Base-by-base conservation (phyloP, 2,797 vertebrate species). In the Premnoplex brunnescens region DNA sequence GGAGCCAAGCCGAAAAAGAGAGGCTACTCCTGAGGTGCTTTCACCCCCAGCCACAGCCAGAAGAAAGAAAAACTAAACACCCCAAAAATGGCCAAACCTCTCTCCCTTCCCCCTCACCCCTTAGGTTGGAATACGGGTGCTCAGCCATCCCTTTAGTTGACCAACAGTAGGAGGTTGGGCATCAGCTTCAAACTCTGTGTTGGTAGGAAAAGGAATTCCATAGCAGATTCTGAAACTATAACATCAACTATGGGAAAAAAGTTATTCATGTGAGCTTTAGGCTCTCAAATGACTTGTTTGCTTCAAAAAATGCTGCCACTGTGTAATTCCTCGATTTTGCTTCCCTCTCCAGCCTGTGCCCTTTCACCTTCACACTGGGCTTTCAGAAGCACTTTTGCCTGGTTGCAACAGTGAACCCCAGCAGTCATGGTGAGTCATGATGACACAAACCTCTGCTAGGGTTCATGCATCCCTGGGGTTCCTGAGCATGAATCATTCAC, bases 301-400 rank as follows among this genome's bases (percentile, higher is more conserved):
- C 34, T 74, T 86, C 60, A 49, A 2, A 2, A 88, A 91, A 72
- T 4, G 24, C 55, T 66, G 58, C 19, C 59, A 28, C 30, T 59
- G 21, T 55, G 62, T 4, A 41, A 89, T 39, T 43, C 44, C 26
- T 6, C 3, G 26, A 24, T 68, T 71, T 14, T 20, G 10, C 41
- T 87, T 26, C 71, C 49, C 14, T 72, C 51, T 72, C 51, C 49
- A 66, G 43, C 12, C 15, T 26, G 23, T 36, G 55, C 41, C 54
- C 54, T 75, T 58, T 49, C 36, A 78, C 23, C 34, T 56, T 68
- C 28, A 27, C 0, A 0, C 0, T 58, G 52, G 32, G 43, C 58
- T 66, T 85, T n/a, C 59, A 76, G 63, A 20, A 63, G 39, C 37
- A 49, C 36, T 66, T 59, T 21, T 71, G 75, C 67, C 30, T 81